Evolutionary conservation across 2,888 invertebrate genomes (phyloP), one percentile per base, ranked within the genome.

Genomic region (Azorinus chamasolen): DNA sequence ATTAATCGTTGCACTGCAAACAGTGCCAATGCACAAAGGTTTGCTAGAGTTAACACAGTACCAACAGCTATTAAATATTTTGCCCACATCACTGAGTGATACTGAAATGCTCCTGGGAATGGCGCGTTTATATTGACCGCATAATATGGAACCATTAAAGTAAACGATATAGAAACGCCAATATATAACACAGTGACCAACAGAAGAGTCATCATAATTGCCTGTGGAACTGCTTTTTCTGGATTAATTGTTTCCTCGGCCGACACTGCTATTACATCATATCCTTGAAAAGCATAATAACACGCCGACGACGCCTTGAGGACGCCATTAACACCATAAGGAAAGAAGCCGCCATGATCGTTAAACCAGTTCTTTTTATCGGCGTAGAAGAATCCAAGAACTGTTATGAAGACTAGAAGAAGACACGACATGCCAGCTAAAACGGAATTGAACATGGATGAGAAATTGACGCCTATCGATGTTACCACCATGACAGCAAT

Each of bases 1-100:
- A 97, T 95, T 88, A 96, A 96, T 25, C 97, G 94, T 0, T 97
- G 97, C 6, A 97, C 93, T 0, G 97, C 96, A 92, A 97, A 98
- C 39, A 98, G 93, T 0, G 97, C 97, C 1, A 97, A 97, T 68
- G 97, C 81, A 43, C 89, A 85, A 8, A 90, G 79, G 25, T 91
- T 90, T 45, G 85, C 85, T 22, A 91, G 85, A 1, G 90, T 90
- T 16, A 90, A 76, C 16, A 91, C 63, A 4, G 91, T 86, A 5
- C 91, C 91, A 22, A 90, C 70, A 18, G 89, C 86, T 16, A 91
- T 87, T 5, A 90, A 68, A 25, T 83, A 77, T 54, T 84, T 88
- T 20, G 89, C 91, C 91, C 91, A 92, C 24, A 54, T 71, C 8
- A 89, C 54, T 0, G 86, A 86, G 43, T 85, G 83, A 45, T 82